These are phyloP conservation scores for Crypturellus tataupa DNA, from an alignment of 2,797 vertebrate genomes.

Conservation along the genomic window DNA sequence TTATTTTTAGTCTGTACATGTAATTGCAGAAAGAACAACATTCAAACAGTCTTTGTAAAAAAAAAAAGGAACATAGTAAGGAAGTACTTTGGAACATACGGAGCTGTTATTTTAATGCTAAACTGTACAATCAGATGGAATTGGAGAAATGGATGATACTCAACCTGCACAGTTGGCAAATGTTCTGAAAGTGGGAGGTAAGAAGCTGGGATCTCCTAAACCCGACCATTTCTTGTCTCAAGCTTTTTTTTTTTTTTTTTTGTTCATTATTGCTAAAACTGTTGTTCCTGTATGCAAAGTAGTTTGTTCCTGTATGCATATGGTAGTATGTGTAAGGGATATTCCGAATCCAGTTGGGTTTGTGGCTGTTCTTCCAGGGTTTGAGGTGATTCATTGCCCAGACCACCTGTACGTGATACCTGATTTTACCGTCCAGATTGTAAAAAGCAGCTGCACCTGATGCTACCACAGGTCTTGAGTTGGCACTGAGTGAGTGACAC, in stretches of 20 bases:
- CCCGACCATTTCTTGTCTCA: neutral
- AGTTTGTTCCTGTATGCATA: neutral
- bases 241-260: neutral
- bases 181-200: neutral
- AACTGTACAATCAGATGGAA: neutral
- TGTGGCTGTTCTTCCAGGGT: neutral
- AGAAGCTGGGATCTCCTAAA: neutral
- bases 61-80: neutral
- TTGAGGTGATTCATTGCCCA: neutral
- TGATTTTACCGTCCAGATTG: neutral
- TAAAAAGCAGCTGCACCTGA: neutral
- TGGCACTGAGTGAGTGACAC: neutral
- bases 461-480: neutral
- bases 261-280: neutral
- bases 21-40: neutral
- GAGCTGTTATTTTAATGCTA: neutral
- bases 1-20: neutral
- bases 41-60: neutral
- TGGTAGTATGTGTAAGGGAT: neutral
- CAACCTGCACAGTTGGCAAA: neutral
- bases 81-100: neutral
- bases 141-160: neutral
- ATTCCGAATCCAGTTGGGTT: neutral
- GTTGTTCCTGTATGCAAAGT: neutral
- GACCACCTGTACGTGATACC: rapidly evolving